Conservation (phyloP, 1,140 invertebrate species). For the Ditylenchus dipsaci region DNA sequence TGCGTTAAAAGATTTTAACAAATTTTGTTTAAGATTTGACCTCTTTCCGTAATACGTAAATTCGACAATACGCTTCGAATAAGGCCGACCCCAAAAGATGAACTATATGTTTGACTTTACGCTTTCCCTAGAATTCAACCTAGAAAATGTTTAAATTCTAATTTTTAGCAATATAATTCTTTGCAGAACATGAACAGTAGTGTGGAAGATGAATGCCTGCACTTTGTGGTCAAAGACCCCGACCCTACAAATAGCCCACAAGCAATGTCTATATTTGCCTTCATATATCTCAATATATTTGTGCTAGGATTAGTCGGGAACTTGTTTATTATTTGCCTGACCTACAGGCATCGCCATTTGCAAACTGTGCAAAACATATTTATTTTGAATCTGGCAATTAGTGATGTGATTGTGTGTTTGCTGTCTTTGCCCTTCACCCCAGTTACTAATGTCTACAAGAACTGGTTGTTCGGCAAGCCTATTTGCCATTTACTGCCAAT, state of each 20-base stretch:
- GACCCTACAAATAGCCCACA: slow-evolving; percentile 49
- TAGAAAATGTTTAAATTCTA: no score
- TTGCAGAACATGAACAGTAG: no score
- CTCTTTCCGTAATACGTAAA: no score
- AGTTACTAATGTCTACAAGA: slow-evolving; percentile 53
- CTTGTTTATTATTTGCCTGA: slow-evolving; percentile 43
- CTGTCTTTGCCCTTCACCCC: slow-evolving; percentile 91
- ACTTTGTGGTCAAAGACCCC: slow-evolving; percentile 31
- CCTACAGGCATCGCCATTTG: slow-evolving; percentile 39
- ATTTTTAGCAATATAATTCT: no score
- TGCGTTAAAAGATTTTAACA: no score
- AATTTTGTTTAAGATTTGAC: no score
- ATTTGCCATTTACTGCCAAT: slow-evolving; percentile 58
- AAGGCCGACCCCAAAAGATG: no score
- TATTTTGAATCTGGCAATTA: slow-evolving; percentile 88
- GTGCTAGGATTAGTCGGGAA: slow-evolving; percentile 53
- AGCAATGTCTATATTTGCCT: slow-evolving; percentile 38
- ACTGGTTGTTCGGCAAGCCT: slow-evolving; percentile 58
- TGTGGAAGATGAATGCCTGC: slow-evolving; percentile 13
- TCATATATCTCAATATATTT: slow-evolving; percentile 53
- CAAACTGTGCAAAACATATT: slow-evolving; percentile 91
- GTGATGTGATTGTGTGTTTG: slow-evolving; percentile 85
- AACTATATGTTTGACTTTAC: no score
- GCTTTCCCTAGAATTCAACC: no score
- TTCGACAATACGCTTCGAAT: no score